Evolutionary conservation across 2,888 invertebrate genomes (phyloP).

Genomic region (Hartigia nigra): DNA sequence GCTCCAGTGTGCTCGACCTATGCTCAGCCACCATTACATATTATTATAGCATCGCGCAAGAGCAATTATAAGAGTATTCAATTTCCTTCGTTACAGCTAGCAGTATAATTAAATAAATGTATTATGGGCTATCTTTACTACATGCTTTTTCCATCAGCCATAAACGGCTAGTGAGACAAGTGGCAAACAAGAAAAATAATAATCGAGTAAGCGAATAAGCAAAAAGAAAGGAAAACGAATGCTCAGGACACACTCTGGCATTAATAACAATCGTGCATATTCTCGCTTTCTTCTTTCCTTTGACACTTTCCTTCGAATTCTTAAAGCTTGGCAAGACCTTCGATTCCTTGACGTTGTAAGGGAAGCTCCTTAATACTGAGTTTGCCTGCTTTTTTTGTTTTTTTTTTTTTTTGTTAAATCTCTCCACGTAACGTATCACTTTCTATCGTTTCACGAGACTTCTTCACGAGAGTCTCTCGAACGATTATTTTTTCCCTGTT

Average conservation of each 20-base stretch:
- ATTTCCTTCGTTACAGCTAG: background rate
- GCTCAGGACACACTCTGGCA: background rate
- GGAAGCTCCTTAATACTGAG: conserved; percentile 33
- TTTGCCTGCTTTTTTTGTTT: background rate
- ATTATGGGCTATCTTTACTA: background rate
- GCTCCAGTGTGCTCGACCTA: background rate
- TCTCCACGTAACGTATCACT: conserved; percentile 25
- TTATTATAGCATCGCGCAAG: background rate
- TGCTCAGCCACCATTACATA: background rate
- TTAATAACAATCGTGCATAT: background rate
- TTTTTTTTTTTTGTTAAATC: too few relatives aligned
- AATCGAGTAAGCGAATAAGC: background rate
- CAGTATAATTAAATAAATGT: background rate
- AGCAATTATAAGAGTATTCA: background rate
- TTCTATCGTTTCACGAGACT: conserved; percentile 24
- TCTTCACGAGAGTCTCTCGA: background rate
- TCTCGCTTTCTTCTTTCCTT: background rate
- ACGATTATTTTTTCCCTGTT: conserved; percentile 24
- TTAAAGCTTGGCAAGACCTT: background rate
- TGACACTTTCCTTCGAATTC: background rate
- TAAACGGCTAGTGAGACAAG: background rate
- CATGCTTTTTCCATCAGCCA: background rate
- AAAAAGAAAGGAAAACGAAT: background rate
- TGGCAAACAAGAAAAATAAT: background rate
- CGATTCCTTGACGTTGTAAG: background rate